Evolutionary conservation across 1,140 invertebrate genomes (phyloP).

Genomic region (Bradysia coprophila): DNA sequence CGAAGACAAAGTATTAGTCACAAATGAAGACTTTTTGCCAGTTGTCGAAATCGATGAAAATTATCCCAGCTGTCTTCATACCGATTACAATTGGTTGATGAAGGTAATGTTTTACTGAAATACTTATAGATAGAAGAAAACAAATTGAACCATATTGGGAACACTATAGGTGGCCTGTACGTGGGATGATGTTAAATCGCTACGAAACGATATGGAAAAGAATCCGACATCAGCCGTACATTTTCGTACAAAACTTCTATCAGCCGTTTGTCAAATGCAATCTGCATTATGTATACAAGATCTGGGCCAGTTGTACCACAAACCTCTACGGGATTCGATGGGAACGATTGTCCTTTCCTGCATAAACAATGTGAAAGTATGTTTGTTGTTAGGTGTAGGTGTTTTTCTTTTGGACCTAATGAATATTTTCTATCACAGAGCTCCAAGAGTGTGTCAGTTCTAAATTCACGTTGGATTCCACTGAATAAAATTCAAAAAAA

Average conservation of each 20-base stretch:
- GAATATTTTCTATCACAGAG: too few relatives aligned
- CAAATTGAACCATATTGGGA: not conserved
- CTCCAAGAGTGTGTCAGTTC: constrained; percentile 61
- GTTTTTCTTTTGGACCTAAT: not conserved
- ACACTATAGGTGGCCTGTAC: constrained; percentile 62
- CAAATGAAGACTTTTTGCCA: constrained; percentile 89
- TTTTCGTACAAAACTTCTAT: constrained; percentile 78
- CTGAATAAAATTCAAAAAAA: constrained; percentile 52
- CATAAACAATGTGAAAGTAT: constrained; percentile 52
- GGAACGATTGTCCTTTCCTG: constrained; percentile 82
- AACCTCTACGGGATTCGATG: constrained; percentile 67
- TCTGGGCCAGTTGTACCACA: constrained; percentile 81
- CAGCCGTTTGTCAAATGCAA: constrained; percentile 85
- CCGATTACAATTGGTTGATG: constrained; percentile 94
- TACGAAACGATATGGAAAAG: constrained; percentile 84
- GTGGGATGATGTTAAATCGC: constrained; percentile 86
- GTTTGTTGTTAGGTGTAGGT: not conserved
- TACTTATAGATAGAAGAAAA: not conserved
- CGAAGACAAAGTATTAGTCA: constrained; percentile 87
- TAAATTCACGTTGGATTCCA: constrained; percentile 80
- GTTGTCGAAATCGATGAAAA: constrained; percentile 94
- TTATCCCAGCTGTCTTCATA: constrained; percentile 74
- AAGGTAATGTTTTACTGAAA: constrained; percentile 41
- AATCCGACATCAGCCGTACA: constrained; percentile 75
- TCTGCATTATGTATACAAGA: constrained; percentile 77